phyloP scores from a whole-genome alignment of 2,113 vertebrate genomes.

The Oryzias curvinotus region DNA sequence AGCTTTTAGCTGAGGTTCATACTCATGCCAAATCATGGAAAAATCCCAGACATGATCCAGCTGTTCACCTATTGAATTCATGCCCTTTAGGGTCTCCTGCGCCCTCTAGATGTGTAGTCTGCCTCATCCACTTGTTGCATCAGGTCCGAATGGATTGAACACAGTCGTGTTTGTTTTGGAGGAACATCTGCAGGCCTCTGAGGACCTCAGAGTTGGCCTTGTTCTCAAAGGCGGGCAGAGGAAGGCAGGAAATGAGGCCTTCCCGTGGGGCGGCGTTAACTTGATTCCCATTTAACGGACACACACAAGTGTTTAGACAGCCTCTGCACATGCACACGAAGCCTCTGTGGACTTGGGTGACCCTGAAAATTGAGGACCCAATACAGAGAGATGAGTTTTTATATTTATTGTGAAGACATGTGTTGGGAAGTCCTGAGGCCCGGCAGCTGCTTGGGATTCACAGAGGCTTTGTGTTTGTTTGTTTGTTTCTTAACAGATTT shows the following conservation, averaged over 20 bases:
- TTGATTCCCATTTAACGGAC: conserved; percentile 34
- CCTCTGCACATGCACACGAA: conserved; percentile 12
- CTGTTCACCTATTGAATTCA: conserved; percentile 4
- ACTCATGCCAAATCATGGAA: not conserved
- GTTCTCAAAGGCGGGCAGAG: conserved; percentile 5
- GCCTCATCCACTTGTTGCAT: not conserved
- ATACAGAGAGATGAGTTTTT: too few species aligned
- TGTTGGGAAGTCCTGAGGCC: conserved; percentile 20
- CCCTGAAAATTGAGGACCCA: not conserved
- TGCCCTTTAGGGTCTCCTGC: conserved; percentile 3
- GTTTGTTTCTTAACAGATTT: too few species aligned
- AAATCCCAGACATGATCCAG: conserved; percentile 8
- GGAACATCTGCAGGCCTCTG: conserved; percentile 32
- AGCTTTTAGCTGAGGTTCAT: not conserved
- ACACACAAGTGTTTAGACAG: conserved; percentile 36
- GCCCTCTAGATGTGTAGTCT: not conserved
- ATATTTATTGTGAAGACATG: conserved; percentile 30
- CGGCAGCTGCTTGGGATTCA: conserved; percentile 12
- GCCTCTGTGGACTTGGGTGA: conserved; percentile 14
- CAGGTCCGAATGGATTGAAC: not conserved
- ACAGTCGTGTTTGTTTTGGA: conserved; percentile 19
- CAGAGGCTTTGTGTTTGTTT: not conserved
- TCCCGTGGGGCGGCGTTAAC: conserved; percentile 60
- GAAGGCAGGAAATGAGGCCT: conserved; percentile 49
- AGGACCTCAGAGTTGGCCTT: conserved; percentile 14